phyloP scores from a whole-genome alignment of 2,888 invertebrate species.

The Gari tellinella region DNA sequence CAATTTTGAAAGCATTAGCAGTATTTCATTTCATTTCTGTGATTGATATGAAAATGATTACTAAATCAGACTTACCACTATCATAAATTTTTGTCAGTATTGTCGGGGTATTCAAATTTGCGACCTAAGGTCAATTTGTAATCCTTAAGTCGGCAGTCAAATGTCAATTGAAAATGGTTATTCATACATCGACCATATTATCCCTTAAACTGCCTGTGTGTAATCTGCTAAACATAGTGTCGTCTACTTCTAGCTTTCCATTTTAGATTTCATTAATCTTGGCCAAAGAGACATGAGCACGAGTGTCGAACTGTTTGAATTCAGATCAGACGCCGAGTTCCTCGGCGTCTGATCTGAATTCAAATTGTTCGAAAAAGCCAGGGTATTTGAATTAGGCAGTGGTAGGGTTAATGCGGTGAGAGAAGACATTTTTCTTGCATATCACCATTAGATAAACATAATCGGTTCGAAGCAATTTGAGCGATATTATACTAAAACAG shows the following conservation, averaged over 20 bases:
- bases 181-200: slow-evolving; percentile 38
- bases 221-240: too few relatives aligned
- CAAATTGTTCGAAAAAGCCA: too few relatives aligned
- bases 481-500: slow-evolving; percentile 36
- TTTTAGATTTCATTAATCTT: too few relatives aligned
- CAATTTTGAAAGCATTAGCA: slow-evolving; percentile 61
- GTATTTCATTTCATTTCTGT: slow-evolving; percentile 30
- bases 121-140: slow-evolving; percentile 46
- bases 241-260: too few relatives aligned
- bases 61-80: slow-evolving; percentile 32
- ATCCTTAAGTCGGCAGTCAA: slow-evolving; percentile 43
- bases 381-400: too few relatives aligned
- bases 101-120: slow-evolving; percentile 49
- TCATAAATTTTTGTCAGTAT: slow-evolving; percentile 51
- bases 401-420: slow-evolving; percentile 40
- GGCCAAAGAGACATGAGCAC: too few relatives aligned
- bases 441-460: slow-evolving; percentile 28
- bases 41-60: slow-evolving; percentile 55
- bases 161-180: slow-evolving; percentile 34
- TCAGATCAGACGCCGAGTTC: too few relatives aligned
- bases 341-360: too few relatives aligned
- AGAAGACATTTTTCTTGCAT: slow-evolving; percentile 19
- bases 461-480: slow-evolving; percentile 29
- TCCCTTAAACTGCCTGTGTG: too few relatives aligned
- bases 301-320: too few relatives aligned